phyloP scores from a whole-genome alignment of 2,888 invertebrate species.

The Mimas tiliae region DNA sequence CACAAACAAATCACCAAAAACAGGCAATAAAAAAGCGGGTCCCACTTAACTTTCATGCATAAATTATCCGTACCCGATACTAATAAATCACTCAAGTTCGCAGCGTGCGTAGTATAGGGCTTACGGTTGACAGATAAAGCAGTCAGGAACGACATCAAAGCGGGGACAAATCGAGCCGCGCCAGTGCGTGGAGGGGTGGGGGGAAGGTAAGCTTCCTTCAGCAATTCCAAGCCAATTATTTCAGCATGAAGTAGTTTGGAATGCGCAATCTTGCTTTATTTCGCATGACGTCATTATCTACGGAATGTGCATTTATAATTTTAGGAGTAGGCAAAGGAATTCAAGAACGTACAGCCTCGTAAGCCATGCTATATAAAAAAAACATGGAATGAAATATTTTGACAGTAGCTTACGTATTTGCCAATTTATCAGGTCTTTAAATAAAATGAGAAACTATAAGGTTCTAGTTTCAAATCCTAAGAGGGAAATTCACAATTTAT shows the following conservation, averaged over 20 bases:
- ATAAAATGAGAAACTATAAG: no score
- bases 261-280: slow-evolving; percentile 7
- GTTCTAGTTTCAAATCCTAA: no score
- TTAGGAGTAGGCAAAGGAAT: slow-evolving; percentile 5
- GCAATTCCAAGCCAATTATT: slow-evolving; percentile 23
- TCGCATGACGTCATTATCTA: slow-evolving; percentile 5
- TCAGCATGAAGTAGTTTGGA: slow-evolving; percentile 22
- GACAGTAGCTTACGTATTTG: no score
- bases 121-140: slow-evolving; percentile 59
- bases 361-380: neutral
- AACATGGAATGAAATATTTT: no score
- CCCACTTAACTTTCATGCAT: neutral
- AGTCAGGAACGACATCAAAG: slow-evolving; percentile 65
- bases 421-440: no score
- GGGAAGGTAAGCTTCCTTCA: slow-evolving; percentile 13
- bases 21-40: neutral
- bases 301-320: neutral
- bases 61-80: neutral
- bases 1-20: neutral
- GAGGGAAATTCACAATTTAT: no score
- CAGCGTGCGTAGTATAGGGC: slow-evolving; percentile 38
- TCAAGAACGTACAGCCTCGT: neutral
- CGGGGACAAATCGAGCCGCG: slow-evolving; percentile 44
- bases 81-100: slow-evolving; percentile 31
- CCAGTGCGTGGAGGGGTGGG: neutral